phyloP scores from a whole-genome alignment of 2,113 vertebrate species.

The Mystacornis crossleyi region DNA sequence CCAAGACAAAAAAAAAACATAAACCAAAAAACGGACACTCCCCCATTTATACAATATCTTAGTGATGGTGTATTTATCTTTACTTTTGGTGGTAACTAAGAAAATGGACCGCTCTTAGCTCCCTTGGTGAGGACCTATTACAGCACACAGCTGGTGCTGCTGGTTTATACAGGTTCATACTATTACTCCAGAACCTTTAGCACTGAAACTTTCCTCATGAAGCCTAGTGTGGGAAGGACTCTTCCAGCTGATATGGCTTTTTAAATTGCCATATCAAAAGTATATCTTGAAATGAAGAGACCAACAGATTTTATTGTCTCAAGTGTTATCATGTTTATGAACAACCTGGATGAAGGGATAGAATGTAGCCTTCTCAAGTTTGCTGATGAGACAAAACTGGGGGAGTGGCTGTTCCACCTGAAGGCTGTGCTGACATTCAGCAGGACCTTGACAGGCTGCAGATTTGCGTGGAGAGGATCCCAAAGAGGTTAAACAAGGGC shows the following conservation, averaged over 20 bases:
- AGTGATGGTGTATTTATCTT: neutral
- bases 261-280: neutral
- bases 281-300: neutral
- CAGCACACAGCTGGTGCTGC: neutral
- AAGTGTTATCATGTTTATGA: neutral
- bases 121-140: neutral
- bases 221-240: neutral
- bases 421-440: neutral
- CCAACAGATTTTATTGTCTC: neutral
- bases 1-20: neutral
- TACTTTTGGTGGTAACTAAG: neutral
- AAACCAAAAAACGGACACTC: accelerated
- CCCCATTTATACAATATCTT: neutral
- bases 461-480: neutral
- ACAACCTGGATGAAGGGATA: neutral
- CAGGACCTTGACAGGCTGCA: neutral
- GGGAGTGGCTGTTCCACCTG: neutral
- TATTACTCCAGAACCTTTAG: neutral
- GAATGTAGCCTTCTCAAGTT: neutral
- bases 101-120: neutral
- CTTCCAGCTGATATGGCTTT: neutral
- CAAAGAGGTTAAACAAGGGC: neutral
- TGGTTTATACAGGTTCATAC: neutral
- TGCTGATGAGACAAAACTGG: accelerated
- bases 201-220: neutral